Base-by-base conservation (phyloP, 2,113 vertebrate species). In the Dicaeum eximium region DNA sequence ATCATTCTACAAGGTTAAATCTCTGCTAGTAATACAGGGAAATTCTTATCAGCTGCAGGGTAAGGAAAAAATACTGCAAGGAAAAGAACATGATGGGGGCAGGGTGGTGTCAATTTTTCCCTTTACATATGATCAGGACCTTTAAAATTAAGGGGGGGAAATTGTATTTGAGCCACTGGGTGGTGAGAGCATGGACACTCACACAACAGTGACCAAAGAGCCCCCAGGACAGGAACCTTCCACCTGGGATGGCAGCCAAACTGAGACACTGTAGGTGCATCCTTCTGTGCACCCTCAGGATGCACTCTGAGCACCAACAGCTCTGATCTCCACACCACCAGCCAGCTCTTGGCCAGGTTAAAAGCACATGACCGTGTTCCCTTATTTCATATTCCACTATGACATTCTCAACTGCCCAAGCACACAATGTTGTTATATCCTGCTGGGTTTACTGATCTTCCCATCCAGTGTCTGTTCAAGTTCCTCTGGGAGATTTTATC, bases 181-280 rank as follows among this genome's bases (percentile, higher is more conserved):
- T 9, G 30, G 20, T 11, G 38, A 92, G 38, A 73, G 40, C 56
- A 24, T 3, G 4, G 11, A 82, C 8, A 53, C 2, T 7, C 38
- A 30, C 3, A 5, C 2, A 8, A 51, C 27, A 54, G 65, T 21
- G 61, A 60, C 19, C 30, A 7, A 35, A 16, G 1, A 3, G 44
- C 23, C 30, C 44, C 33, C 38, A 58, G 1, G 10, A 56, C 19
- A 30, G 33, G 18, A 40, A 57, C 22, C 23, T 53, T 18, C 31
- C 31, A 12, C 15, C 22, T 15, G 15, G 56, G 24, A n/a, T 0
- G 0, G 0, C 3, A 62, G 42, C 40, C 64, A 33, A 69, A 53
- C 3, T 7, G 25, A 31, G 23, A 38, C 2, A 0, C 19, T 67
- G 8, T 21, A 12, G 2, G 44, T 35, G 72, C 33, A 78, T 18